Base-by-base conservation (phyloP, 2,797 vertebrate genomes). In the Sebastes taczanowskii region DNA sequence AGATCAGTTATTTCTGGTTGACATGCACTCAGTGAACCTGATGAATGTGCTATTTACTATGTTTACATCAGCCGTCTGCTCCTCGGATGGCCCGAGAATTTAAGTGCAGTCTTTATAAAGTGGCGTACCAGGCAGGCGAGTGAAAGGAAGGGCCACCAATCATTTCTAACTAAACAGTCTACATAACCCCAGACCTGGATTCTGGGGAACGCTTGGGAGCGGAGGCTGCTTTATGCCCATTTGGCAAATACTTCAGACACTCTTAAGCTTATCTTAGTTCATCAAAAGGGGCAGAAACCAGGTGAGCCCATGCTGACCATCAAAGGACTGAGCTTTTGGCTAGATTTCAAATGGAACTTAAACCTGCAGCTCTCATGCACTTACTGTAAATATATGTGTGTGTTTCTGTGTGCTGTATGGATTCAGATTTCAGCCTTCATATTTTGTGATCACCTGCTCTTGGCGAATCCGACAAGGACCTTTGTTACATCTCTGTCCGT, bases 111-210 rank as follows among this genome's bases (percentile, higher is more conserved):
- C 89, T 94, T 93, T 89, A 89, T 93, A 89, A 93, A 94, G 93
- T 91, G 92, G 75, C 78, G 81, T 82, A 83, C 82, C 91, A 88
- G 91, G 83, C 90, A 59, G 87, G 67, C 85, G 70, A 90, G 90
- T 88, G 91, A 94, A 93, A 94, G 89, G 88, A 87, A 91, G 83
- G 88, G 78, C 90, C 90, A 95, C 94, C 93, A 95, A 93, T 96
- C 95, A 95, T 94, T 84, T 91, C 80, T 91, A 91, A 90, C 94
- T 95, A 95, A 95, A 95, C 93, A 94, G 86, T 93, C 81, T 90
- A 79, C 75, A 81, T 92, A 89, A 93, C 89, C 94, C 86, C 84
- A 80, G 86, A 78, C 86, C 84, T 75, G 91, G 86, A 86, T 91
- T 83, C 58, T 46, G 84, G 88, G 92, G 82, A 88, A 80, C 38